These are phyloP conservation scores for Amphilophus citrinellus DNA, from an alignment of 2,113 vertebrate genomes.

Conservation along the genomic window DNA sequence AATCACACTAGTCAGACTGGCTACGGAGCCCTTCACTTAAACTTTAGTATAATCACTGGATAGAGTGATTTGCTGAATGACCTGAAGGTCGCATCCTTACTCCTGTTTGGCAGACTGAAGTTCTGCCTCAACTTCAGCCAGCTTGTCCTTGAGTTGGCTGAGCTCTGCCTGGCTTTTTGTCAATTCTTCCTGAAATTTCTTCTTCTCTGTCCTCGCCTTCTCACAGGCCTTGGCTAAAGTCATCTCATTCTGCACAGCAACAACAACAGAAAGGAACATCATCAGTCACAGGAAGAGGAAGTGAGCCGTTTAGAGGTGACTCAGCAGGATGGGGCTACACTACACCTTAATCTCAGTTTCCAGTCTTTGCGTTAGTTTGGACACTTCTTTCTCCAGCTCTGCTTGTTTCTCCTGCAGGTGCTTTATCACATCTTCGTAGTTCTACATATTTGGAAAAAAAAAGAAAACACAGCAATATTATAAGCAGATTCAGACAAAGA, in stretches of 20 bases:
- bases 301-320: background rate
- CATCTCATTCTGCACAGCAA: slow-evolving; percentile 85
- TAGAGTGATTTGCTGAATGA: background rate
- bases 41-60: background rate
- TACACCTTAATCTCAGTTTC: slow-evolving; percentile 87
- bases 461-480: background rate
- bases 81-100: slow-evolving; percentile 78
- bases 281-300: slow-evolving; percentile 27
- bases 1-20: background rate
- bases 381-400: slow-evolving; percentile 84
- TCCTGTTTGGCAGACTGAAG: slow-evolving; percentile 87
- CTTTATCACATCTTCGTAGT: slow-evolving; percentile 78
- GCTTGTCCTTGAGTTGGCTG: slow-evolving; percentile 77
- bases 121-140: slow-evolving; percentile 85
- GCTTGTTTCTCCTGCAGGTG: slow-evolving; percentile 84
- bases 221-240: slow-evolving; percentile 85
- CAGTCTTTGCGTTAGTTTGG: slow-evolving; percentile 86
- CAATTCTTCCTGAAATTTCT: slow-evolving; percentile 82
- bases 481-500: background rate
- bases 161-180: slow-evolving; percentile 83
- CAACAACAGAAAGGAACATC: slow-evolving; percentile 9
- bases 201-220: slow-evolving; percentile 82
- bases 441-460: slow-evolving; percentile 45
- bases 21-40: background rate
- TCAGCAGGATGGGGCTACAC: slow-evolving; percentile 12